Conservation (phyloP, 2,113 vertebrate genomes). For the Sinocyclocheilus rhinocerous region DNA sequence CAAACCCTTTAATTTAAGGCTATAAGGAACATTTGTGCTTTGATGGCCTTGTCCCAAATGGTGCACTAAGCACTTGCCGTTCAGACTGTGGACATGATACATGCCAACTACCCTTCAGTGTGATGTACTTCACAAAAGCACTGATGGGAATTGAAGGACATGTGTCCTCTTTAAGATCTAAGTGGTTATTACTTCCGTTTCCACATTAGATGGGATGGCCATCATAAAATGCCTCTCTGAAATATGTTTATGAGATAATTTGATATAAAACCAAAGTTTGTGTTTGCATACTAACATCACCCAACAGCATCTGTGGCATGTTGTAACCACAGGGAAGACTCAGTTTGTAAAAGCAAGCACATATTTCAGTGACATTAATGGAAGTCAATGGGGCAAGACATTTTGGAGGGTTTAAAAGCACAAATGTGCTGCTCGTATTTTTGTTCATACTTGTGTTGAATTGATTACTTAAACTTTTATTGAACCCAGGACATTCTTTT, state of each 20-base stretch:
- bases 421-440: neutral
- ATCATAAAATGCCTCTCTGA: neutral
- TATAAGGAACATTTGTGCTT: neutral
- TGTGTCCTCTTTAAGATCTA: neutral
- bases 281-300: neutral
- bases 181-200: neutral
- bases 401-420: neutral
- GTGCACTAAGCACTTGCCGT: neutral
- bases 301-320: neutral
- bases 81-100: neutral
- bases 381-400: neutral
- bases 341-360: too few relatives aligned
- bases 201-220: neutral
- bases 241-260: neutral
- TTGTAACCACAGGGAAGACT: neutral
- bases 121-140: neutral
- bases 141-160: neutral
- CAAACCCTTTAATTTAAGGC: neutral
- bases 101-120: neutral
- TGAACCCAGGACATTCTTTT: neutral
- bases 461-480: neutral
- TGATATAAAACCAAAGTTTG: neutral
- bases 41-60: neutral
- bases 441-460: neutral
- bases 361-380: neutral